A percentile compares a stretch with the other conserved stretches of the same genome.
These are phyloP conservation scores for Drosophila equinoxialis DNA, from an alignment of 1,140 invertebrate species.

Conservation along the genomic window DNA sequence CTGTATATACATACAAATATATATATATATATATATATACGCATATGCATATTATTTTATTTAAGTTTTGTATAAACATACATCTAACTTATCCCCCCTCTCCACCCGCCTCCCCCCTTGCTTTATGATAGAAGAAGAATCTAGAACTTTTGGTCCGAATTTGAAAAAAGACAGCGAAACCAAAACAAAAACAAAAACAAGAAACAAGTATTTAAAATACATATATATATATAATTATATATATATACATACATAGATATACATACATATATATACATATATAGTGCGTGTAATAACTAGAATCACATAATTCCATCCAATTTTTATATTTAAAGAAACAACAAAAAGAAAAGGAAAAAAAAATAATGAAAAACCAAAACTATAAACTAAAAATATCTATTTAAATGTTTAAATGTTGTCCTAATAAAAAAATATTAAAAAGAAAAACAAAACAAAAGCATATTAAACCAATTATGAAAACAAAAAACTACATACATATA, in stretches of 20 bases:
- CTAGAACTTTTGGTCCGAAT: slow-evolving; percentile 32
- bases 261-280: slow-evolving; percentile 38
- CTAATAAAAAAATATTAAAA: slow-evolving; percentile 17
- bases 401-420: slow-evolving; percentile 72
- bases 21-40: slow-evolving; percentile 13
- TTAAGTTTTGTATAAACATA: slow-evolving; percentile 11
- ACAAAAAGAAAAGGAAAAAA: too few species aligned
- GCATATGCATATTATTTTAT: slow-evolving; percentile 16
- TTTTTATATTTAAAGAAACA: slow-evolving; percentile 69
- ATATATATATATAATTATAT: slow-evolving; percentile 37
- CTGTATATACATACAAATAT: slow-evolving; percentile 8
- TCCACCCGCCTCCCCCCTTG: background rate
- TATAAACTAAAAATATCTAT: slow-evolving; percentile 51
- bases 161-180: slow-evolving; percentile 36
- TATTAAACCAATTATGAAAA: slow-evolving; percentile 25
- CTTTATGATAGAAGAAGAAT: slow-evolving; percentile 7
- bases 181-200: slow-evolving; percentile 25
- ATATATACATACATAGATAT: slow-evolving; percentile 37
- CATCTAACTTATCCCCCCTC: background rate
- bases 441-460: slow-evolving; percentile 32
- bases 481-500: background rate
- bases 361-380: slow-evolving; percentile 52
- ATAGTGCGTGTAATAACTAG: slow-evolving; percentile 75
- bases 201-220: slow-evolving; percentile 46
- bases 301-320: slow-evolving; percentile 81